phyloP scores from a whole-genome alignment of 2,797 vertebrate genomes.

The Pseudotriccus pelzelni region DNA sequence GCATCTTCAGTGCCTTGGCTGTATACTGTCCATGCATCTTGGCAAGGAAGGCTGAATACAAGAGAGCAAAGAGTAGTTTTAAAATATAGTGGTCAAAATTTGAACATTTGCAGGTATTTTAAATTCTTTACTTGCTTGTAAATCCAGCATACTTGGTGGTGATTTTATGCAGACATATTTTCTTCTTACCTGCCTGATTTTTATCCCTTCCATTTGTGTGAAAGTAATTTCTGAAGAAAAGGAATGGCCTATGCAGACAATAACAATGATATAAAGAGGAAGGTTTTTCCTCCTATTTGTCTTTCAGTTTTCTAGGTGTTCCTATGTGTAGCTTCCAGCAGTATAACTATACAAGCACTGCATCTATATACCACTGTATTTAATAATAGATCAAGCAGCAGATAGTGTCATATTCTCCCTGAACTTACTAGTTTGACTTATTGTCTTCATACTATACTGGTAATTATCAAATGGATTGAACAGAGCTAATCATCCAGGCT shows the following conservation, averaged over 20 bases:
- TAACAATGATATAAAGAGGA: not conserved
- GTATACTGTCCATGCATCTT: not conserved
- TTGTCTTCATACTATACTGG: not conserved
- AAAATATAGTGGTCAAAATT: not conserved
- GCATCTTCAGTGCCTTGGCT: not conserved
- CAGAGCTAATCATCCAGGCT: not conserved
- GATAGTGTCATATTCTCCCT: not conserved
- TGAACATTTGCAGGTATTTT: not conserved
- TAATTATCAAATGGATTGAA: not conserved
- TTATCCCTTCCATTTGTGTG: not conserved
- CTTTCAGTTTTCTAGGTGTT: not conserved
- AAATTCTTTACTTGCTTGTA: not conserved
- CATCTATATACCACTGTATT: not conserved
- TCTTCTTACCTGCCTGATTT: not conserved
- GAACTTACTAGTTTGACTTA: not conserved
- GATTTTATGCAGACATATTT: not conserved
- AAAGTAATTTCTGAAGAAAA: not conserved
- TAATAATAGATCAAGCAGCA: not conserved
- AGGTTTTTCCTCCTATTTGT: not conserved
- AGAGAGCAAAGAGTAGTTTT: not conserved
- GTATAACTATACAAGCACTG: not conserved
- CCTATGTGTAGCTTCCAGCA: rapidly evolving
- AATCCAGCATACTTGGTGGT: not conserved
- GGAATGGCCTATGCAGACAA: not conserved
- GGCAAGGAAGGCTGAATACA: not conserved